Evolutionary conservation across 2,888 invertebrate species (phyloP).

Genomic region (Agriopis leucophaearia): DNA sequence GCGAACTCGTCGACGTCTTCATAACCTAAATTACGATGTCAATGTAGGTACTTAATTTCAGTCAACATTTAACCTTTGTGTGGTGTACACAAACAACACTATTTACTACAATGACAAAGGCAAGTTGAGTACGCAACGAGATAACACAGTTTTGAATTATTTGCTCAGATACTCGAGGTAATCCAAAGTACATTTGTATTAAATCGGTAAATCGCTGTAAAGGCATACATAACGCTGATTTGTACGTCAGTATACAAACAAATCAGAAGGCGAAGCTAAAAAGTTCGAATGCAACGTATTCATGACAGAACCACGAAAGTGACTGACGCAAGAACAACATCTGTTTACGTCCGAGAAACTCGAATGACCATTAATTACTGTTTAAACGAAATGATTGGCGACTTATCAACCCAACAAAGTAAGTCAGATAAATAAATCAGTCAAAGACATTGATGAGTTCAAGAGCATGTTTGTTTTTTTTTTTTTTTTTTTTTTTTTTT

Average conservation of each 20-base stretch:
- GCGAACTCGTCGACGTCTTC: background rate
- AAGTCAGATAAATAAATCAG: slow-evolving; percentile 43
- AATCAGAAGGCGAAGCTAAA: slow-evolving; percentile 5
- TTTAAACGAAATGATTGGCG: slow-evolving; percentile 4
- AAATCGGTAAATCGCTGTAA: background rate
- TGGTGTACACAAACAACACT: slow-evolving; percentile 19
- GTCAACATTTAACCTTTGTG: slow-evolving; percentile 22
- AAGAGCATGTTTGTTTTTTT: slow-evolving; percentile 46
- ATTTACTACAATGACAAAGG: slow-evolving; percentile 25
- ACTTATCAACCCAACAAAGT: slow-evolving; percentile 25
- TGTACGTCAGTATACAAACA: slow-evolving; percentile 1
- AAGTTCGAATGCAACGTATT: slow-evolving; percentile 4
- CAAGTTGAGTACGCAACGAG: slow-evolving; percentile 22
- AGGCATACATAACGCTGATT: background rate
- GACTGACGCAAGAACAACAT: slow-evolving; percentile 51
- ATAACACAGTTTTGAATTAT: slow-evolving; percentile 31
- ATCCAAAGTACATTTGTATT: slow-evolving; percentile 8
- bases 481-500: no score
- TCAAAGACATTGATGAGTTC: slow-evolving; percentile 47
- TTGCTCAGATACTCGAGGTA: slow-evolving; percentile 2
- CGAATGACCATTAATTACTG: background rate
- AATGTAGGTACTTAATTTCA: slow-evolving; percentile 17
- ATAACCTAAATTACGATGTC: slow-evolving; percentile 38
- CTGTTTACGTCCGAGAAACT: slow-evolving; percentile 39
- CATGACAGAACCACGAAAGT: slow-evolving; percentile 22